Percentiles rank a stretch among this genome's conserved stretches.
phyloP scores from a whole-genome alignment of 1,140 invertebrate species.

The Cyrtorhinus lividipennis region DNA sequence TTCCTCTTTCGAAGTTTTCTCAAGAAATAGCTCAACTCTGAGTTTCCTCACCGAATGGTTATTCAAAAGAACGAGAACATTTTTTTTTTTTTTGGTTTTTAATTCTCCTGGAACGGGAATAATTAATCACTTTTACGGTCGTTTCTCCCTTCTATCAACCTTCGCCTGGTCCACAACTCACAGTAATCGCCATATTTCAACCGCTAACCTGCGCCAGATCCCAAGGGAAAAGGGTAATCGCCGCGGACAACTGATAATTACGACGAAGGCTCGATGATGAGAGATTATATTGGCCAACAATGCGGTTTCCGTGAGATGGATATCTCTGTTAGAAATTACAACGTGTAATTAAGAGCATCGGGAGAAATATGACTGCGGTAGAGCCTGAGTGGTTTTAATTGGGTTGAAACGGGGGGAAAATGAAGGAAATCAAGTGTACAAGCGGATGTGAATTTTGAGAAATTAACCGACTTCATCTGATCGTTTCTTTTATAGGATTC shows the following conservation, averaged over 20 bases:
- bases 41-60: too few relatives aligned
- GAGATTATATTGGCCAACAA: not conserved
- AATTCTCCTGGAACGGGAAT: too few relatives aligned
- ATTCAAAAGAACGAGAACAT: not conserved
- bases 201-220: too few relatives aligned
- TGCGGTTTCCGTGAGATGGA: not conserved
- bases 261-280: not conserved
- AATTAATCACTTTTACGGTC: not conserved
- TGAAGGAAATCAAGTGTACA: too few relatives aligned
- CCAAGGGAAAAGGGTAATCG: not conserved
- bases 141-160: not conserved
- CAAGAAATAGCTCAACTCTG: too few relatives aligned
- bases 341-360: not conserved
- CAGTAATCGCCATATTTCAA: not conserved
- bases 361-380: not conserved
- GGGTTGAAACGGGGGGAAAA: not conserved
- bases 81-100: too few relatives aligned
- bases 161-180: not conserved
- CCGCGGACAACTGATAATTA: not conserved
- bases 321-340: not conserved
- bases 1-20: too few relatives aligned
- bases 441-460: too few relatives aligned
- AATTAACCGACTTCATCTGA: too few relatives aligned
- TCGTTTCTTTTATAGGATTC: too few relatives aligned
- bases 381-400: too few relatives aligned